A percentile compares a stretch with the other conserved stretches of the same genome.
Conservation (phyloP, 2,888 invertebrate species). For the Griposia aprilina region DNA sequence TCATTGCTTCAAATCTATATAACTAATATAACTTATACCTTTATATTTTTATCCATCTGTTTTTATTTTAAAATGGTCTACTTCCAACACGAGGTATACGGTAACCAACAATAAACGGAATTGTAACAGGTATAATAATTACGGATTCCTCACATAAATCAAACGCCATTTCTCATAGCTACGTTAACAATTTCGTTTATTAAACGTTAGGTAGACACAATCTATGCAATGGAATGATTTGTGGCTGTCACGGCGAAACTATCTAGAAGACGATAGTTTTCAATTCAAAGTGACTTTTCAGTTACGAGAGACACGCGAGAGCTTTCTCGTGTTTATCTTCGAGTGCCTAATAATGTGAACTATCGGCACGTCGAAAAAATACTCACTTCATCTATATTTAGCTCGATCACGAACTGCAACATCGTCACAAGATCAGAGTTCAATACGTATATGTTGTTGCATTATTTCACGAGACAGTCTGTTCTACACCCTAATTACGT, state of each 20-base stretch:
- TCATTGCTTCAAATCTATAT: not conserved
- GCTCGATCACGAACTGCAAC: not conserved
- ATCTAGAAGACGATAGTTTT: constrained; percentile 13
- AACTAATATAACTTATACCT: not conserved
- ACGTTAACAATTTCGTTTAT: constrained; percentile 34
- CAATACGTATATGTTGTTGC: not conserved
- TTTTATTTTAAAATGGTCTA: not conserved
- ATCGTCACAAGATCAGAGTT: not conserved
- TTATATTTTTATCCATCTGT: not conserved
- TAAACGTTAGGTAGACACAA: constrained; percentile 20
- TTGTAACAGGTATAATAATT: constrained; percentile 37
- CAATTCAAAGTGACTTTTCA: constrained; percentile 48
- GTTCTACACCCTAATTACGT: too few relatives aligned
- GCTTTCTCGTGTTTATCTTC: constrained; percentile 62
- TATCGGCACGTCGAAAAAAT: constrained; percentile 40
- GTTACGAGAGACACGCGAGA: constrained; percentile 43
- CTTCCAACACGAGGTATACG: not conserved
- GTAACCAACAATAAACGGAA: constrained; percentile 29
- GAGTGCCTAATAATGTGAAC: constrained; percentile 51
- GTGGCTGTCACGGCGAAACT: constrained; percentile 13
- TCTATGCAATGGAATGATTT: constrained; percentile 36
- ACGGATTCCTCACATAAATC: constrained; percentile 34
- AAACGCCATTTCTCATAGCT: constrained; percentile 7
- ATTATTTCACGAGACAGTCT: not conserved
- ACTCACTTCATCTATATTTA: constrained; percentile 30